These are phyloP conservation scores for Muraenolepis orangiensis DNA, from an alignment of 2,797 vertebrate genomes.

Conservation along the genomic window DNA sequence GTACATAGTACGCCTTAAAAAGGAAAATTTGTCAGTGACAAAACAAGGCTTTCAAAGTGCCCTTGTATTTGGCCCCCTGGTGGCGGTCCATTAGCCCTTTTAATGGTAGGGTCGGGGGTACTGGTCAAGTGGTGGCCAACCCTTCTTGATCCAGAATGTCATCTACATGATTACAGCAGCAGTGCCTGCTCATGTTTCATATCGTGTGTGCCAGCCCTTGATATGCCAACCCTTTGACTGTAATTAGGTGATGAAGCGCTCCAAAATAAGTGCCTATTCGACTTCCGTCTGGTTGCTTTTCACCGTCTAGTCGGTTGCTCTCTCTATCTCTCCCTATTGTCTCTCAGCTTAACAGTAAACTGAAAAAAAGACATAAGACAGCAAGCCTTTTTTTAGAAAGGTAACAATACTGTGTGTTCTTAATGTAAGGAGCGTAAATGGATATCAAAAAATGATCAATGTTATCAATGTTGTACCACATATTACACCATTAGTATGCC, in stretches of 20 bases:
- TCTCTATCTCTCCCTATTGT: background rate
- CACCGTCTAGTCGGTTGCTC: background rate
- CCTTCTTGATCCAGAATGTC: background rate
- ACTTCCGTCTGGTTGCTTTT: background rate
- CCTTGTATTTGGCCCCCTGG: no score
- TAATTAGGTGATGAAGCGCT: slow-evolving; percentile 12
- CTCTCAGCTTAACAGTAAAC: background rate
- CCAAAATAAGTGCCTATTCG: background rate
- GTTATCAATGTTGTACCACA: background rate
- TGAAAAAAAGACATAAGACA: background rate
- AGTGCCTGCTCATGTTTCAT: slow-evolving; percentile 1
- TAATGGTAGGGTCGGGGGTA: background rate
- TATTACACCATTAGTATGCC: background rate
- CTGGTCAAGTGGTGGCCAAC: background rate
- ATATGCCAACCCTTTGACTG: slow-evolving; percentile 4
- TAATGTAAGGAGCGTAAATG: background rate
- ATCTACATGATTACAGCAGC: slow-evolving; percentile 1
- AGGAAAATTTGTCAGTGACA: no score
- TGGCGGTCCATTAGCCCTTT: background rate
- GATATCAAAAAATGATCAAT: background rate
- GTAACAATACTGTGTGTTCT: background rate
- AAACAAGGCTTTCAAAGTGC: no score
- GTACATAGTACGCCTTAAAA: no score
- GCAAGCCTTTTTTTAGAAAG: slow-evolving; percentile 3
- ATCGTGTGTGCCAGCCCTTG: background rate